Evolutionary conservation across 2,797 vertebrate species (phyloP), one percentile per base, ranked within the genome.

Genomic region (Megaceryle alcyon): DNA sequence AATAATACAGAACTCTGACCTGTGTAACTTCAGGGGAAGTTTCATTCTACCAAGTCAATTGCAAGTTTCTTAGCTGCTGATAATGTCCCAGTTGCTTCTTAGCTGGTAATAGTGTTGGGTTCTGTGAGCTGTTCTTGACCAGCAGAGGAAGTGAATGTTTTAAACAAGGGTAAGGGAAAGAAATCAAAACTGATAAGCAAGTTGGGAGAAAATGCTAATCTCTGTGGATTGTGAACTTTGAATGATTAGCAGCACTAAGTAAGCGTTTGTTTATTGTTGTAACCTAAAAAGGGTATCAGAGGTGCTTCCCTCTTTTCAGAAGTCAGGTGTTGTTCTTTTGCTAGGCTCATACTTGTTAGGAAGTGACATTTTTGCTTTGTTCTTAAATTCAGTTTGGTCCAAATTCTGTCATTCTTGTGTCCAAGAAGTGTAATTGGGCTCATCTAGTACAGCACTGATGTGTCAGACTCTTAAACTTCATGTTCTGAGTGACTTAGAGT

Each of bases 1-100:
- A 93, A 71, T 78, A 16, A 33, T 61, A 5, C 4, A 29, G 82
- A 86, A 91, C 96, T 95, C 95, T 88, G 89, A 81, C 88, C 76
- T 60, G 18, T 39, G 9, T 89, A 63, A 76, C 77, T 60, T 89
- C 11, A 43, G 77, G 39, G 65, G 33, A 84, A 7, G 7, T 76
- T 91, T 82, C n/a, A 23, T 88, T 78, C 51, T 82, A 5, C 29
- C 12, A 48, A 64, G 70, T 39, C 84, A 86, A 76, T 37, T 95
- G 59, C 19, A 70, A 20, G 39, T 91, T 97, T 91, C 82, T 94
- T 91, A 73, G 53, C 33, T 84, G 59, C 66, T 86, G 82, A 54
- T 93, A 81, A 78, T 19, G 9, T 65, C 51, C 94, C 82, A 72
- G 86, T 90, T 86, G 54, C 57, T 93, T 54, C 66, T 70, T 85